Percentiles rank a stretch among this genome's conserved stretches.
Conservation (phyloP, 2,797 vertebrate species). For the Gallinago nigripennis region DNA sequence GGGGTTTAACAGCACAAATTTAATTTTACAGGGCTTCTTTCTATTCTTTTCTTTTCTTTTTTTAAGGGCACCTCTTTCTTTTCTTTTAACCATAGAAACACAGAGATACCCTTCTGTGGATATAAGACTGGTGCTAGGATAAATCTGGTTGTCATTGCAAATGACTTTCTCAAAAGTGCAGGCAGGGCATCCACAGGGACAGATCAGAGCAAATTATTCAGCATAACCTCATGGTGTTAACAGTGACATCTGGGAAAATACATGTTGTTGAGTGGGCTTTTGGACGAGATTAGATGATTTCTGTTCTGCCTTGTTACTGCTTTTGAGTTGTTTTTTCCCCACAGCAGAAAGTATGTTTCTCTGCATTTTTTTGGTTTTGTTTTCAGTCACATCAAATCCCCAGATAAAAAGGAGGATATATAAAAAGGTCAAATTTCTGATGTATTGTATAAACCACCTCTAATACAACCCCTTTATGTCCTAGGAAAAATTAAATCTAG, state of each 20-base stretch:
- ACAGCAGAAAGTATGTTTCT: background rate
- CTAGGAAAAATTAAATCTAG: background rate
- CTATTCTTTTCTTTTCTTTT: background rate
- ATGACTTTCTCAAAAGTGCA: background rate
- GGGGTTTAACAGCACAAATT: constrained; percentile 26
- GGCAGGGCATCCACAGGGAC: background rate
- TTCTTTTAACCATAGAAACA: constrained; percentile 5
- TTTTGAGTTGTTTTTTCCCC: background rate
- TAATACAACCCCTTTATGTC: background rate
- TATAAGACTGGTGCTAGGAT: constrained; percentile 10
- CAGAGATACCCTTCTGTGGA: background rate
- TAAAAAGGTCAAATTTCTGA: background rate
- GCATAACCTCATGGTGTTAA: background rate
- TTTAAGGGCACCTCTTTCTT: background rate
- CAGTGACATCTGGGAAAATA: background rate
- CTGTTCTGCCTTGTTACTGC: background rate
- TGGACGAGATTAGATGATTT: background rate
- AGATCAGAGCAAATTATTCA: constrained; percentile 3
- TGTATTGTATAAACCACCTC: background rate
- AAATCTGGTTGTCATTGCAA: constrained; percentile 19
- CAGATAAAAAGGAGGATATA: background rate
- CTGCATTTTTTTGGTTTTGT: background rate
- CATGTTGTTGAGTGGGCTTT: background rate
- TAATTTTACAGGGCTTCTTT: background rate
- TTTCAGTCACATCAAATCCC: background rate